Evolutionary conservation across 2,888 invertebrate species (phyloP).

Genomic region (Tetragonisca angustula): DNA sequence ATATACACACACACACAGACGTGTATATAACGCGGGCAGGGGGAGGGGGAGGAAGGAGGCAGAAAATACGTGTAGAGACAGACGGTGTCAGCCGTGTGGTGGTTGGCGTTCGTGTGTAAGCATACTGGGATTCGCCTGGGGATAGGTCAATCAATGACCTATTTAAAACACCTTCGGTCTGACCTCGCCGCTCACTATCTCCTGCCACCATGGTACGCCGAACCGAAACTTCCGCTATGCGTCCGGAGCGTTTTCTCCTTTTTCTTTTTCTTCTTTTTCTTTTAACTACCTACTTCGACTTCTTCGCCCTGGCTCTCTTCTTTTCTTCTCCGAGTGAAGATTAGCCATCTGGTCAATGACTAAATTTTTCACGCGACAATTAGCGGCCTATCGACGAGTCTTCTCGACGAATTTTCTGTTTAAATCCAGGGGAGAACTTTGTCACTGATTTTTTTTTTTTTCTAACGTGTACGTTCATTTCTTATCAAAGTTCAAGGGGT

Average conservation of each 20-base stretch:
- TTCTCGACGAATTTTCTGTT: no score
- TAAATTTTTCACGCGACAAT: no score
- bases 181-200: conserved; percentile 57
- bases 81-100: conserved; percentile 50
- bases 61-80: conserved; percentile 41
- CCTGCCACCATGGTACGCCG: conserved; percentile 26
- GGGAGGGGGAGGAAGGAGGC: conserved; percentile 2
- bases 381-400: no score
- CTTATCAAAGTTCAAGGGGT: no score
- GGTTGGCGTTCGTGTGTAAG: conserved; percentile 53
- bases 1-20: not conserved
- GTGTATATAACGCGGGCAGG: not conserved
- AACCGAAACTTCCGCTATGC: not conserved
- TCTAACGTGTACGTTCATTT: no score
- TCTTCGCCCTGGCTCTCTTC: no score
- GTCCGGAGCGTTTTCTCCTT: not conserved
- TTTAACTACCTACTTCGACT: no score
- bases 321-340: no score
- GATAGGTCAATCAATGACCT: conserved; percentile 80
- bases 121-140: conserved; percentile 66
- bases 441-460: no score
- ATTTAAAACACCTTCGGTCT: conserved; percentile 73
- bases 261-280: not conserved
- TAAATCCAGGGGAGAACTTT: no score
- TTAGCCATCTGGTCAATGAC: no score